These are phyloP conservation scores for Oxyteleia sp. DNA, from an alignment of 2,888 invertebrate genomes.

Conservation along the genomic window DNA sequence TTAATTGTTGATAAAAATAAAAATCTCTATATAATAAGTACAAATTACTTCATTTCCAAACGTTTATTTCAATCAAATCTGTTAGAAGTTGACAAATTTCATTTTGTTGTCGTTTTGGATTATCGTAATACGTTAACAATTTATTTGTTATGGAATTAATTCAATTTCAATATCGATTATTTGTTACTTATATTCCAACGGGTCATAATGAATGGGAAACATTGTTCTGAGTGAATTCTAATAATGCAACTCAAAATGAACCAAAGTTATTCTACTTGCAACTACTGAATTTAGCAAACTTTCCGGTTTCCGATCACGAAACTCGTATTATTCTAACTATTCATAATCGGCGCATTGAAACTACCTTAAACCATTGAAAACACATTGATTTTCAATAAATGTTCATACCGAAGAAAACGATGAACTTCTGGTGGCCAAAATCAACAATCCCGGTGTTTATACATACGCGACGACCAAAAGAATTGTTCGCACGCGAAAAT, in stretches of 20 bases:
- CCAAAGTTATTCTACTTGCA: constrained; percentile 63
- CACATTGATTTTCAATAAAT: constrained; percentile 62
- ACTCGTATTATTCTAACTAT: constrained; percentile 66
- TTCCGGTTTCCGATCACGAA: constrained; percentile 67
- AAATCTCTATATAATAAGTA: too few relatives aligned
- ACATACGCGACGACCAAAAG: too few relatives aligned
- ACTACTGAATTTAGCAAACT: constrained; percentile 63
- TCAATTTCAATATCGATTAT: constrained; percentile 8
- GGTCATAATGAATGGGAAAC: constrained; percentile 48
- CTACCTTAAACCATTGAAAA: constrained; percentile 53
- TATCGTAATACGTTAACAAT: background rate
- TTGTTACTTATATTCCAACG: constrained; percentile 30
- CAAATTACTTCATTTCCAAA: too few relatives aligned
- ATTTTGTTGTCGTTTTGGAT: background rate
- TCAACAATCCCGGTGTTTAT: too few relatives aligned
- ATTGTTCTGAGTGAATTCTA: constrained; percentile 51
- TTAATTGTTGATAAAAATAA: too few relatives aligned
- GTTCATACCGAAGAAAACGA: constrained; percentile 31
- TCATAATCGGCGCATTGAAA: constrained; percentile 60
- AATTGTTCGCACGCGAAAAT: too few relatives aligned
- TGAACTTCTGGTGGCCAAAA: too few relatives aligned
- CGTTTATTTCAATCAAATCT: too few relatives aligned
- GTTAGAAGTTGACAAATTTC: too few relatives aligned
- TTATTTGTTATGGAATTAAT: background rate
- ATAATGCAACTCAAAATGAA: constrained; percentile 61